Percentiles rank a stretch among this genome's conserved stretches.
Conservation (phyloP, 2,797 vertebrate species). For the Danio jaintianensis region DNA sequence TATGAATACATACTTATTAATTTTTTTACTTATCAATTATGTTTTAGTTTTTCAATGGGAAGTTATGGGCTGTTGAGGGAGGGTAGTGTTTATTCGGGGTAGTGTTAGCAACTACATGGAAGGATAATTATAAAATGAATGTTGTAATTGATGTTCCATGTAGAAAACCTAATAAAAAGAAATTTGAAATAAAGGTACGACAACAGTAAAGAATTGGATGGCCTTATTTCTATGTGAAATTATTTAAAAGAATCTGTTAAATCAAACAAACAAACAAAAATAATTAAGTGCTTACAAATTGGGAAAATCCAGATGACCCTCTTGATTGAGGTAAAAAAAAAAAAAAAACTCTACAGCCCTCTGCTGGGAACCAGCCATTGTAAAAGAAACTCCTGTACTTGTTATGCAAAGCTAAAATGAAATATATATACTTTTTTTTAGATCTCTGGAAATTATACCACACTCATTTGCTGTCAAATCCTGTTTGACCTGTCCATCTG, state of each 20-base stretch:
- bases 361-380: not conserved
- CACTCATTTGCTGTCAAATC: slow-evolving; percentile 21
- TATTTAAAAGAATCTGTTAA: not conserved
- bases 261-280: not conserved
- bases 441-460: slow-evolving; percentile 30
- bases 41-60: too few relatives aligned
- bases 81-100: too few relatives aligned
- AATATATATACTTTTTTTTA: not conserved
- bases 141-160: too few relatives aligned
- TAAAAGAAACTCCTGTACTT: not conserved
- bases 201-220: too few relatives aligned
- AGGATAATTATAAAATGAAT: too few relatives aligned
- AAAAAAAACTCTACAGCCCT: not conserved
- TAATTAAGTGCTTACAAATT: not conserved
- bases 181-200: too few relatives aligned
- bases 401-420: not conserved
- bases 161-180: too few relatives aligned
- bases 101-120: too few relatives aligned
- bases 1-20: too few relatives aligned
- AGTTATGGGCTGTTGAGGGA: too few relatives aligned
- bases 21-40: too few relatives aligned
- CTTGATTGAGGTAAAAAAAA: not conserved
- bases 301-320: not conserved
- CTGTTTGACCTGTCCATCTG: slow-evolving; percentile 23
- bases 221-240: too few relatives aligned